phyloP scores from a whole-genome alignment of 2,888 invertebrate species.

The Nudaria mundana region DNA sequence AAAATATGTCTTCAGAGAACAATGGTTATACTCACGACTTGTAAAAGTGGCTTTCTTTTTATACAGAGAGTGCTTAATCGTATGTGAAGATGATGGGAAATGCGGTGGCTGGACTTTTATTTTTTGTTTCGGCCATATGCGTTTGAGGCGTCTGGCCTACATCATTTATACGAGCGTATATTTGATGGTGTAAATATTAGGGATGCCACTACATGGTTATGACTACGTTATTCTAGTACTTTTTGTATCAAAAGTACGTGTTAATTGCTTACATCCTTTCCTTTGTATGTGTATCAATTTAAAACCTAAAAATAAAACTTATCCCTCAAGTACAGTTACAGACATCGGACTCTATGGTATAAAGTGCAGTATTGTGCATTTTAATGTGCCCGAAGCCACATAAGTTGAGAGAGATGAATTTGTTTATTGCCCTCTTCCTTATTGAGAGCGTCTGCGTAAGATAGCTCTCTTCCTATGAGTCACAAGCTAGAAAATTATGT shows the following conservation, averaged over 20 bases:
- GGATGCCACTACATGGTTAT: conserved; percentile 34
- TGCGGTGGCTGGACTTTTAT: conserved; percentile 54
- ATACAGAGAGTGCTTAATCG: conserved; percentile 65
- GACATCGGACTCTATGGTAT: conserved; percentile 58
- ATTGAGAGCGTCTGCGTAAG: conserved; percentile 79
- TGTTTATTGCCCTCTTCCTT: conserved; percentile 81
- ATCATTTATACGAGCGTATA: conserved; percentile 42
- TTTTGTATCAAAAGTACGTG: conserved; percentile 63
- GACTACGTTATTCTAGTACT: conserved; percentile 38
- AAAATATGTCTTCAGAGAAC: conserved; percentile 70
- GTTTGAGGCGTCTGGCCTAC: conserved; percentile 48
- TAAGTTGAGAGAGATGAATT: conserved; percentile 80
- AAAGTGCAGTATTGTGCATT: conserved; percentile 80
- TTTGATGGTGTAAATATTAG: conserved; percentile 42
- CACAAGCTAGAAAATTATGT: conserved; percentile 80
- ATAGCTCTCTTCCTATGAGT: conserved; percentile 81
- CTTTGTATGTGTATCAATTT: conserved; percentile 77
- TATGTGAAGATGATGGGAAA: conserved; percentile 66
- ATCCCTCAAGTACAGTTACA: conserved; percentile 59
- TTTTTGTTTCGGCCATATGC: conserved; percentile 40
- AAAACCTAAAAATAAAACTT: conserved; percentile 71
- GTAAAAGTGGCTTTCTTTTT: conserved; percentile 72
- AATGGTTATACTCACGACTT: conserved; percentile 73
- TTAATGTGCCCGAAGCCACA: conserved; percentile 74
- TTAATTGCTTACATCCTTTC: conserved; percentile 77